Evolutionary conservation across 2,113 vertebrate genomes (phyloP).

Genomic region (Paradisaea rubra): DNA sequence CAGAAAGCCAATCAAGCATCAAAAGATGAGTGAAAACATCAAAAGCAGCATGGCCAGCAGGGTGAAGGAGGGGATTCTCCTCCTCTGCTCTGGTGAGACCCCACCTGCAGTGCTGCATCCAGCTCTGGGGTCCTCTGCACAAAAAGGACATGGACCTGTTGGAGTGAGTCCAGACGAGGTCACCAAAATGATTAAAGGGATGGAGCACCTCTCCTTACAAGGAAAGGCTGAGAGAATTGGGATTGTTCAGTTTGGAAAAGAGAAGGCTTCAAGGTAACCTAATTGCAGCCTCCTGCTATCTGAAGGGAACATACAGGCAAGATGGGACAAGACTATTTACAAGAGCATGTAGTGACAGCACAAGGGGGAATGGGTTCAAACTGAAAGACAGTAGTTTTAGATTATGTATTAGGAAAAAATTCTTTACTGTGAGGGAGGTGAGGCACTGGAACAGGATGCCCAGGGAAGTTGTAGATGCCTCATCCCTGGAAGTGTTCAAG

Average conservation of each 20-base stretch:
- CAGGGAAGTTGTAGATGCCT: background rate
- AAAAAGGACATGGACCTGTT: background rate
- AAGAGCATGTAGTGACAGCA: background rate
- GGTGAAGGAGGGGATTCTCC: background rate
- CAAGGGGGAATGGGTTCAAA: background rate
- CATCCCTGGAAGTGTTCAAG: background rate
- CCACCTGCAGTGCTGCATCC: background rate
- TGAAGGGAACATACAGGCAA: background rate
- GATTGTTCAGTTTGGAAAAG: background rate
- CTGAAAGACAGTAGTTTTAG: background rate
- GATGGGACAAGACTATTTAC: background rate
- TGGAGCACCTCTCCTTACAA: background rate
- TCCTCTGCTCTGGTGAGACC: background rate
- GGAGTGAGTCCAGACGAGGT: background rate
- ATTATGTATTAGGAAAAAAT: background rate
- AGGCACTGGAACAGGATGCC: background rate
- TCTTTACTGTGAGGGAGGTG: background rate
- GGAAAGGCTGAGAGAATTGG: background rate
- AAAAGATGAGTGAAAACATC: too few relatives aligned
- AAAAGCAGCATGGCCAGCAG: background rate
- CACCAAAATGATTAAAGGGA: background rate
- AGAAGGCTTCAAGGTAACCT: background rate
- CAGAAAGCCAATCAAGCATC: background rate
- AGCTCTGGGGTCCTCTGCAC: background rate
- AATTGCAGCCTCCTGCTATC: background rate